Conservation (phyloP, 2,113 vertebrate genomes). For the Pygoscelis antarcticus region DNA sequence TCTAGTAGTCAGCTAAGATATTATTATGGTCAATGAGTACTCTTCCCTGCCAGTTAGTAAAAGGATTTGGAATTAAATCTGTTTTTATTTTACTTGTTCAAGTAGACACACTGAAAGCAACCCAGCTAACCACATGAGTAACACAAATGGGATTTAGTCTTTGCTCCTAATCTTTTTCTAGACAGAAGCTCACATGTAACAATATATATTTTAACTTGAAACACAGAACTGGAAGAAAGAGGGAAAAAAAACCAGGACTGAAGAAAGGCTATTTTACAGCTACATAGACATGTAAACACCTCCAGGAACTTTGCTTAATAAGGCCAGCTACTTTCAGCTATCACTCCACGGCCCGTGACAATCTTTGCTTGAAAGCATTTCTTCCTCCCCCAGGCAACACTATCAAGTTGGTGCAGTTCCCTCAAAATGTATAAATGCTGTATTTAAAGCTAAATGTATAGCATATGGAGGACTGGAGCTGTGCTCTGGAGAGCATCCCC, state of each 20-base stretch:
- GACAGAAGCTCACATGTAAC: not conserved
- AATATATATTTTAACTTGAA: not conserved
- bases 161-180: conserved; percentile 3
- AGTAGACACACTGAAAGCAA: not conserved
- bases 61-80: conserved; percentile 31
- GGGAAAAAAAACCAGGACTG: not conserved
- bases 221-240: not conserved
- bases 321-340: conserved; percentile 32
- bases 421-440: not conserved
- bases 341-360: not conserved
- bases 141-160: not conserved
- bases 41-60: conserved; percentile 7
- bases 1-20: not conserved
- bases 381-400: conserved; percentile 23
- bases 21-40: conserved; percentile 46
- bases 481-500: not conserved
- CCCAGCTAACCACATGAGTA: not conserved
- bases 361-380: conserved; percentile 21
- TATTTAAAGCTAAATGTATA: conserved; percentile 43
- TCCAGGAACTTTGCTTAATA: conserved; percentile 45
- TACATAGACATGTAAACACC: not conserved
- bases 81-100: conserved; percentile 23
- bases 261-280: conserved; percentile 30
- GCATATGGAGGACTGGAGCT: not conserved
- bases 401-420: conserved; percentile 8